Evolutionary conservation across 2,113 vertebrate species (phyloP).

Genomic region (Leuciscus idus): DNA sequence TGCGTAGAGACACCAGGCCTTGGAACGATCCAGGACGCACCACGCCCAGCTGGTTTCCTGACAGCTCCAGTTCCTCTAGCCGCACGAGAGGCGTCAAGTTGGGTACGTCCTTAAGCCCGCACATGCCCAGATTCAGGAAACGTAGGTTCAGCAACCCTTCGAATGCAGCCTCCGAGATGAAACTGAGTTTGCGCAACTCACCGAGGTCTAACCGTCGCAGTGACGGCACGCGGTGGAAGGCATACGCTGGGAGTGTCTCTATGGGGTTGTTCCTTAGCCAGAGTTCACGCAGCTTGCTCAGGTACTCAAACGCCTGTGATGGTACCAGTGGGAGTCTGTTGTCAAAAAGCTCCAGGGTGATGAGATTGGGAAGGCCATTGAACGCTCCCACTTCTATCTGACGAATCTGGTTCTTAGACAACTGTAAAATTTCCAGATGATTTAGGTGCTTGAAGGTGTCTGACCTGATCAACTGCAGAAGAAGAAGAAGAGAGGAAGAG

Average conservation of each 20-base stretch:
- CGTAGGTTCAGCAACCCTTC: conserved; percentile 93
- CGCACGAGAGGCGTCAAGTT: conserved; percentile 89
- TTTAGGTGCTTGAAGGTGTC: conserved; percentile 96
- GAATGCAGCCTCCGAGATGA: conserved; percentile 95
- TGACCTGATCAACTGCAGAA: conserved; percentile 85
- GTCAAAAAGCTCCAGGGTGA: conserved; percentile 96
- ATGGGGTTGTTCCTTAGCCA: conserved; percentile 98
- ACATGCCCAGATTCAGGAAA: conserved; percentile 97
- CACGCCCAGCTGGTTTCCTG: conserved; percentile 88
- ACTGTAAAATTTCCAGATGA: conserved; percentile 96
- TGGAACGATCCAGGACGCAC: conserved; percentile 93
- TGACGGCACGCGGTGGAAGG: conserved; percentile 95
- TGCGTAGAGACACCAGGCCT: conserved; percentile 87
- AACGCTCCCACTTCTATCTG: conserved; percentile 97
- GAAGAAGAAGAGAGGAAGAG: conserved; percentile 29
- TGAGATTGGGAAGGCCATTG: conserved; percentile 95
- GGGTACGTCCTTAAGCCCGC: conserved; percentile 94
- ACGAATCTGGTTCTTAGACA: conserved; percentile 93
- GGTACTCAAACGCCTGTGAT: conserved; percentile 95
- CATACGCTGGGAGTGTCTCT: conserved; percentile 92
- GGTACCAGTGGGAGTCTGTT: conserved; percentile 94
- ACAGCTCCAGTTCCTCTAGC: conserved; percentile 92
- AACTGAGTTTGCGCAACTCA: conserved; percentile 91
- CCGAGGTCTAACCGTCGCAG: conserved; percentile 90
- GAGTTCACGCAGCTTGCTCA: conserved; percentile 93